Base-by-base conservation (phyloP, 2,888 invertebrate genomes). In the Melanophora roralis region DNA sequence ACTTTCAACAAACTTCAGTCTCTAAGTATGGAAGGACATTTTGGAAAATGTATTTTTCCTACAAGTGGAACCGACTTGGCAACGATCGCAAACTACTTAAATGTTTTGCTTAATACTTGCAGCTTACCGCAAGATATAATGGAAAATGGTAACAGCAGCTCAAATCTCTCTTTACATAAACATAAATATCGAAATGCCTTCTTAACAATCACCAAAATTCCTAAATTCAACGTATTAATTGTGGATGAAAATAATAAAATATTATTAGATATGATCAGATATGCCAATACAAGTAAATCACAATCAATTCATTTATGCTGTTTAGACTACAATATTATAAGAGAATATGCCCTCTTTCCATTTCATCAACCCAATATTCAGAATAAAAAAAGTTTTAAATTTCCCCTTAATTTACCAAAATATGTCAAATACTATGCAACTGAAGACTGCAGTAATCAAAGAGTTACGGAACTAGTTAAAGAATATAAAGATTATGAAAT, bases 191-290 rank as follows among this genome's bases (percentile, higher is more conserved):
- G 21, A 4, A 45, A 68, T 9, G 11, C 84, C 4, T 87, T 87
- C 19, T 83, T 83, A 51, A 85, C 86, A 55, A 84, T 86, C 14
- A 64, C 84, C 0, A 86, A 86, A 53, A 45, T 86, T 16, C 0
- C 23, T 1, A 85, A 85, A n/a, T 82, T 51, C 11, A 83, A 85
- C 0, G 85, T 85, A 5, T 8, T 88, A 1, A 83, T 87, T 19
- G 80, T 88, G 2, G 87, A 86, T n/a, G 78, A 84, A 5, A 38
- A 81, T 2, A 88, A 89, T 67, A 34, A 65, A 5, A 43, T 88
- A 32, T 73, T 89, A 1, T 21, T 23, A 8, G 83, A 59, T 14
- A 1, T 87, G 4, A 7, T 87, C 1, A 51, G 82, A 11, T 84
- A 85, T 16, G 82, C 82, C 68, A 78, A 85, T 21, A 77, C 82